Base-by-base conservation (phyloP, 2,888 invertebrate species). In the Malthinus seriepunctatus region DNA sequence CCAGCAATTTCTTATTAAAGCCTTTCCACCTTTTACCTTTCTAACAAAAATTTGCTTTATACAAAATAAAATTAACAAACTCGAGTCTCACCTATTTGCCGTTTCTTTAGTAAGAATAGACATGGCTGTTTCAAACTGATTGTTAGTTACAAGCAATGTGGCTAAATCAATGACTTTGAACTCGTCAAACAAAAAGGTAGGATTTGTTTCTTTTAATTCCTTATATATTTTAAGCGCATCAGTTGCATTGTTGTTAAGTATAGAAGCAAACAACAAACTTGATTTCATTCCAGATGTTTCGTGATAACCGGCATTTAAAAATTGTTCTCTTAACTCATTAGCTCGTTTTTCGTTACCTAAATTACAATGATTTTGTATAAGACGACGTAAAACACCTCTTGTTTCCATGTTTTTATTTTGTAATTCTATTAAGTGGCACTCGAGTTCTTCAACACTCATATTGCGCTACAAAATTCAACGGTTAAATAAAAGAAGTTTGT, bases 231-330 rank as follows among this genome's bases (percentile, higher is more conserved):
- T 47, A 54, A 85, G 78, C 0, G 89, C 88, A 11, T 80, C 73
- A 0, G 83, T 78, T 1, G 86, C 57, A 63, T 86, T 81, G 23
- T 82, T 82, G 1, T 81, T 74, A 69, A 83, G 84, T 3, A 85
- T 81, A 73, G 86, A 83, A 3, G 85, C 72, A 62, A 87, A 84
- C 62, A 90, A 82, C 46, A 87, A 81, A 1, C 83, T 78, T 0
- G 87, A 84, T 68, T 86, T 82, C 86, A 90, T 88, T 2, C 88
- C 89, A 0, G 86, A 81, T 63, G 87, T 86, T 31, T 83, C 73
- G 35, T 81, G 78, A 1, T 87, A 73, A 8, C 67, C 67, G 8
- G 58, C 54, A 15, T 56, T 48, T 46, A 83, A 79, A 56, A 87
- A 85, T 60, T 83, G 83, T 0, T 78, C 70, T 11, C 81, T 78